Evolutionary conservation across 2,888 invertebrate genomes (phyloP).

Genomic region (Torymus aiolomorphi): DNA sequence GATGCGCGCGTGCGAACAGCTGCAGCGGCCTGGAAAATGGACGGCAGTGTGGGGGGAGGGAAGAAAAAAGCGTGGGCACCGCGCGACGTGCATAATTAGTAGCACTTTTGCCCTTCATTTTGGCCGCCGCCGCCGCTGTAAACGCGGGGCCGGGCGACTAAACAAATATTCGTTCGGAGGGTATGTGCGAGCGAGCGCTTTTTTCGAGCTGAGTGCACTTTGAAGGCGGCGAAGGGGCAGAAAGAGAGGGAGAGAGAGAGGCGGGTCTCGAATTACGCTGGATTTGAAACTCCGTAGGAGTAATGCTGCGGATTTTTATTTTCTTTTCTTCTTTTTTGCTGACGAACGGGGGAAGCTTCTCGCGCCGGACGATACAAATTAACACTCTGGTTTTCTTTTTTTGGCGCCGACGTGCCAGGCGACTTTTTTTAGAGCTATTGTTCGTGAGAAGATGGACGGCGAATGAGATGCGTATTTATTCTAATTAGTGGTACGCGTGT

Average conservation of each 20-base stretch:
- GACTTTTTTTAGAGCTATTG: too few species aligned
- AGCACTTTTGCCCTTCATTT: constrained; percentile 42
- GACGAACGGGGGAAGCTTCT: too few species aligned
- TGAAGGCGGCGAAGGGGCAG: neutral
- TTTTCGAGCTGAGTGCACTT: neutral
- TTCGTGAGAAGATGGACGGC: too few species aligned
- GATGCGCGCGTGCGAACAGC: constrained; percentile 1
- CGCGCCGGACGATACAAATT: too few species aligned
- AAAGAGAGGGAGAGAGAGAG: neutral
- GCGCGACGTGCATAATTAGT: constrained; percentile 48
- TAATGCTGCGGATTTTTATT: too few species aligned
- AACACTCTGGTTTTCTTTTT: too few species aligned
- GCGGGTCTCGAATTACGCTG: constrained; percentile 37
- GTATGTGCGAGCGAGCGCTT: constrained; percentile 1
- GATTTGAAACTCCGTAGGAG: constrained; percentile 19
- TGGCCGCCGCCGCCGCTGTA: neutral
- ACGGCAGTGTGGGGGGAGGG: neutral
- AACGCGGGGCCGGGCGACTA: constrained; percentile 21
- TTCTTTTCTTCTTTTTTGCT: too few species aligned
- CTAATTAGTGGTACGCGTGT: too few species aligned
- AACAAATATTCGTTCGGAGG: constrained; percentile 38
- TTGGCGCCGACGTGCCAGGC: too few species aligned
- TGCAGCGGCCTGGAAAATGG: constrained; percentile 19
- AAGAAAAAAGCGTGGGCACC: neutral
- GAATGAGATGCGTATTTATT: too few species aligned